Evolutionary conservation across 64 coral and sea anemone species (phyloP).

Genomic region (Astreopora myriophthalma): DNA sequence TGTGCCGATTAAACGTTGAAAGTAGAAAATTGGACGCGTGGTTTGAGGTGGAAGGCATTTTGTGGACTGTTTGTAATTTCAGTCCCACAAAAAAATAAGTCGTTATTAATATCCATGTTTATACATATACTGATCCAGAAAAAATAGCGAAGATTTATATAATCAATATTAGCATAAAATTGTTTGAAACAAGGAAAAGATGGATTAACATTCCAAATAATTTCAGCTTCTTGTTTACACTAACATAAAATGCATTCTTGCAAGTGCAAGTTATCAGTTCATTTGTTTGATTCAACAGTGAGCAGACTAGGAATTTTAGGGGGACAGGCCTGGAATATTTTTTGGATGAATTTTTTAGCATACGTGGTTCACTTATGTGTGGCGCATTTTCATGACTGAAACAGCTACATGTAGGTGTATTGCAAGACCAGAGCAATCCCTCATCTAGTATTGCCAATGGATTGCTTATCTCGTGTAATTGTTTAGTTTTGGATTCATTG

Average conservation of each 20-base stretch:
- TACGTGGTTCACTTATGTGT: neutral
- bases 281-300: too few relatives aligned
- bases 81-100: neutral
- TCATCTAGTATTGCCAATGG: too few relatives aligned
- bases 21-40: neutral
- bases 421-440: too few relatives aligned
- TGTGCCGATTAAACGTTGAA: neutral
- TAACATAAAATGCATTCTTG: neutral
- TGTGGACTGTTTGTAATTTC: neutral
- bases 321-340: neutral
- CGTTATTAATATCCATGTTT: neutral
- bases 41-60: neutral
- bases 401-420: too few relatives aligned
- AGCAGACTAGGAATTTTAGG: neutral
- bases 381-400: neutral
- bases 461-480: too few relatives aligned
- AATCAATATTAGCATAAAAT: neutral
- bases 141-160: neutral
- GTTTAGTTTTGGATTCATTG: too few relatives aligned
- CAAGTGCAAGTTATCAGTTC: too few relatives aligned
- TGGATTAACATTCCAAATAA: neutral
- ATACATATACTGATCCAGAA: neutral
- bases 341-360: neutral
- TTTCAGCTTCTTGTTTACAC: neutral
- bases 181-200: neutral